A percentile compares a stretch with the other conserved stretches of the same genome.
Conservation (phyloP, 1,140 invertebrate genomes). For the Paraescarpia echinospica region DNA sequence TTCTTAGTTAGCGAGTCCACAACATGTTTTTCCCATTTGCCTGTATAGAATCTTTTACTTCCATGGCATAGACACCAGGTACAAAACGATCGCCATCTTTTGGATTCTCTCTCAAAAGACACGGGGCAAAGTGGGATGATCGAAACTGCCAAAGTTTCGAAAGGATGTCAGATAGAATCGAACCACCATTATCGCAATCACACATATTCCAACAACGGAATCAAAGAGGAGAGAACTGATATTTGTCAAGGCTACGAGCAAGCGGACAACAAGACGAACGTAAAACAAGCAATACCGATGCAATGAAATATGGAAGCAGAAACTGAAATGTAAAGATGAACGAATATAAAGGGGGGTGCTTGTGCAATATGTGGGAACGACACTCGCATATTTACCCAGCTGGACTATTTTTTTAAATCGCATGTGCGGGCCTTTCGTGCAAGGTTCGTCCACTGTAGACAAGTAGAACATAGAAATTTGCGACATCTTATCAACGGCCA, state of each 20-base stretch:
- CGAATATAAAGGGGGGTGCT: background rate
- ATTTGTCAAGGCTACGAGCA: background rate
- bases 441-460: slow-evolving; percentile 85
- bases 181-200: background rate
- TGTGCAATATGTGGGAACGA: background rate
- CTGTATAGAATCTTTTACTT: no score
- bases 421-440: slow-evolving; percentile 95
- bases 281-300: background rate
- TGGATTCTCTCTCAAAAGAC: no score
- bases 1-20: no score
- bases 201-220: background rate
- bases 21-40: no score
- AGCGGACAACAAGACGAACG: background rate
- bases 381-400: slow-evolving; percentile 82
- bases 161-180: no score
- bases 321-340: background rate
- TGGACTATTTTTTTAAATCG: slow-evolving; percentile 97
- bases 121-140: no score
- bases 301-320: background rate
- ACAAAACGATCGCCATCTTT: no score
- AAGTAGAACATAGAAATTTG: slow-evolving; percentile 20
- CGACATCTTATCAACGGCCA: background rate
- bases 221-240: background rate
- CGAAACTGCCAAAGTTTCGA: no score
- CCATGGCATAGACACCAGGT: no score